Base-by-base conservation (phyloP, 2,888 invertebrate genomes). In the Vannuccia rotundouncinata region DNA sequence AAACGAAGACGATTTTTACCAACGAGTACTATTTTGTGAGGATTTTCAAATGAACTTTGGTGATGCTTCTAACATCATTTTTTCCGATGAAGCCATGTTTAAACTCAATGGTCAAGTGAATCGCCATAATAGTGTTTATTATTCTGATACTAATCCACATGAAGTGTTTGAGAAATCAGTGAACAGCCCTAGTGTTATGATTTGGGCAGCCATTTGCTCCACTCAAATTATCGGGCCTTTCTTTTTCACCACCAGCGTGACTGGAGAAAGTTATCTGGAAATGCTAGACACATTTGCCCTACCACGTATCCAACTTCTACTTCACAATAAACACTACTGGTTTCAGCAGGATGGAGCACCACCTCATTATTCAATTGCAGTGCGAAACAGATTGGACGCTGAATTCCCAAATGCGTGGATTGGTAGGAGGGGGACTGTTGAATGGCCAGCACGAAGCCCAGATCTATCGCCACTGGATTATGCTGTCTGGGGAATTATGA, bases 81-180 rank as follows among this genome's bases (percentile, higher is more conserved):
- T n/a, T n/a, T n/a, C 45, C 17, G 45, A 45, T 45, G 45, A 45
- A 66, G 66, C 66, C 66, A 66, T 66, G 66, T 66, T 66, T 27
- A 66, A 66, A 66, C 13, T 66, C 66, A 66, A 66, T 66, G 66
- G 66, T 66, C 66, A 66, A 66, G 66, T 66, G 66, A 66, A 66
- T 66, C 66, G 22, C 66, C 66, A 66, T 66, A 66, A 5, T 66
- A 66, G 66, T 66, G 66, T 66, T 66, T 66, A 66, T 66, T 66
- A 66, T 27, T 66, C 66, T 66, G 66, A 66, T 66, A 66, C 66
- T 66, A 66, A 66, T 66, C 10, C 66, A 66, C 66, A 66, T 66
- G 66, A 66, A 27, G 66, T 66, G 66, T 66, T 66, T 66, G 66
- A 66, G 66, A 66, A 66, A 27, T 66, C 66, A 66, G 66, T 66